These are phyloP conservation scores for Arvicanthis niloticus DNA, from an alignment of 2,113 vertebrate species.

Conservation along the genomic window DNA sequence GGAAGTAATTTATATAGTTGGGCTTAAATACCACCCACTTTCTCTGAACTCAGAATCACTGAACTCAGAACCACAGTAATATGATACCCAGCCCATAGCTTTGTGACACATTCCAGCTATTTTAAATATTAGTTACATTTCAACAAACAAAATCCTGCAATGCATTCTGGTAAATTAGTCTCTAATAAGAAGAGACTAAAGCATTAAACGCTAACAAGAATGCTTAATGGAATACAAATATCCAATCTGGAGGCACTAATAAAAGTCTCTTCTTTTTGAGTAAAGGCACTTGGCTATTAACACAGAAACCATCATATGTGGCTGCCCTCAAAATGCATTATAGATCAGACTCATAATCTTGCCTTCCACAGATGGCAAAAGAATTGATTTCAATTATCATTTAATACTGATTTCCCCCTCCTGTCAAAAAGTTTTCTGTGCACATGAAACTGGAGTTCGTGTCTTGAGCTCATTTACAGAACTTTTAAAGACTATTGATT, in stretches of 20 bases:
- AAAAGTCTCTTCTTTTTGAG: constrained; percentile 34
- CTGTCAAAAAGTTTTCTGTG: constrained; percentile 48
- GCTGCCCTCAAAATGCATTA: constrained; percentile 59
- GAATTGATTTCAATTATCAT: constrained; percentile 79
- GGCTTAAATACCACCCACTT: background rate
- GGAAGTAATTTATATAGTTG: background rate
- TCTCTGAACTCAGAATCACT: background rate
- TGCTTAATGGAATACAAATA: constrained; percentile 64
- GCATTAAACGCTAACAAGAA: constrained; percentile 53
- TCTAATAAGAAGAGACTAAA: constrained; percentile 15
- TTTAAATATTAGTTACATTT: constrained; percentile 68
- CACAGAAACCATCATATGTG: constrained; percentile 15
- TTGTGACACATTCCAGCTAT: constrained; percentile 20
- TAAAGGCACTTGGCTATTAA: constrained; percentile 27
- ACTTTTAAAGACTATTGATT: constrained; percentile 70
- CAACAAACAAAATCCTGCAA: constrained; percentile 38
- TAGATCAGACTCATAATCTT: constrained; percentile 57
- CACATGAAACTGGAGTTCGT: constrained; percentile 53
- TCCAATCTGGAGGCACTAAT: constrained; percentile 55
- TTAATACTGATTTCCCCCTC: constrained; percentile 70
- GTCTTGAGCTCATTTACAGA: constrained; percentile 63
- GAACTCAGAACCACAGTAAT: background rate
- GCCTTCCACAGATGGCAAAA: constrained; percentile 57
- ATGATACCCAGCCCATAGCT: background rate
- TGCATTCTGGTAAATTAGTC: constrained; percentile 53